Evolutionary conservation across 2,888 invertebrate species (phyloP).

Genomic region (Pristionchus arcanus): DNA sequence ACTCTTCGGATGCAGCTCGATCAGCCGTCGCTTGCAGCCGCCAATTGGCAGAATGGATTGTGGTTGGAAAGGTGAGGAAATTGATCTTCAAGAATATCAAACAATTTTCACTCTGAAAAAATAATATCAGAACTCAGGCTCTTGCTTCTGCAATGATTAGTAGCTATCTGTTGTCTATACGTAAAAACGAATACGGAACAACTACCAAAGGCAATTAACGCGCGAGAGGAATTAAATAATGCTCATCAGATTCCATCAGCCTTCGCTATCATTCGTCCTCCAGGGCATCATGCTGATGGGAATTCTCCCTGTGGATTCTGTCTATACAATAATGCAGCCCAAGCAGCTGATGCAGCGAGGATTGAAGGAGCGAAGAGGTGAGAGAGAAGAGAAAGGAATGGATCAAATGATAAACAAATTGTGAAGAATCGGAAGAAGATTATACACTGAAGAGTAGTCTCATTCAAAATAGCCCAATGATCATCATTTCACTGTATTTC

Average conservation of each 20-base stretch:
- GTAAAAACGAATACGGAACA: neutral
- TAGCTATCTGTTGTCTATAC: neutral
- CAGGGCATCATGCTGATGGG: conserved; percentile 91
- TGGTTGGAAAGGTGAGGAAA: conserved; percentile 57
- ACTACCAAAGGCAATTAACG: too few species aligned
- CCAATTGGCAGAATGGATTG: conserved; percentile 61
- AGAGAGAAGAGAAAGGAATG: neutral
- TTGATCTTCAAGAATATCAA: neutral
- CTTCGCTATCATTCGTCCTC: conserved; percentile 85
- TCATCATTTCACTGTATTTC: neutral
- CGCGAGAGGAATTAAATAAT: too few species aligned
- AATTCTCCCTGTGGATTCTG: conserved; percentile 89
- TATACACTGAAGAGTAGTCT: neutral
- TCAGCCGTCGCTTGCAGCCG: conserved; percentile 63
- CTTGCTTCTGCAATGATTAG: neutral
- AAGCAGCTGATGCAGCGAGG: conserved; percentile 86
- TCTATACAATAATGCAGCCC: conserved; percentile 97
- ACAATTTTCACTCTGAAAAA: neutral
- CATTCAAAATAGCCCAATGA: too few species aligned
- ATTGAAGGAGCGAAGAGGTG: conserved; percentile 63
- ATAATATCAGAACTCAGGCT: too few species aligned
- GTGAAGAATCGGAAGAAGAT: too few species aligned
- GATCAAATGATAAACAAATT: neutral
- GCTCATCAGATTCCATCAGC: conserved; percentile 62
- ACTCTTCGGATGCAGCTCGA: conserved; percentile 56